phyloP scores from a whole-genome alignment of 1,140 invertebrate species.

The Camponotus vicinus region DNA sequence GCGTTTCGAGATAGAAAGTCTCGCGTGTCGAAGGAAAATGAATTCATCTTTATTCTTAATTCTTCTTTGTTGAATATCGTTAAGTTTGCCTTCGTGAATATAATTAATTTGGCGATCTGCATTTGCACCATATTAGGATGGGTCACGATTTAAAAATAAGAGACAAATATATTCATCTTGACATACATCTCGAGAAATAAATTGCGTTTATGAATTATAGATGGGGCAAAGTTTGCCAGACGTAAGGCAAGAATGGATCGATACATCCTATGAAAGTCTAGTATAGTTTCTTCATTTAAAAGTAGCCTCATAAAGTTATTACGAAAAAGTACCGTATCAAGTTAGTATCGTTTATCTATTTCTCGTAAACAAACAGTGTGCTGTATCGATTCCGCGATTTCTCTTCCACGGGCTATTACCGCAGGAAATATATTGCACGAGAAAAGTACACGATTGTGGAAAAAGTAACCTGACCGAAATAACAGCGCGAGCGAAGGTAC shows the following conservation, averaged over 20 bases:
- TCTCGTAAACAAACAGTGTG: background rate
- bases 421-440: background rate
- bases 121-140: background rate
- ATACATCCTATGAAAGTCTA: background rate
- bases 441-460: background rate
- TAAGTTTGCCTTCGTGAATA: too few species aligned
- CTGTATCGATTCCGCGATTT: constrained; percentile 10
- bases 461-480: constrained; percentile 12
- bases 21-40: constrained; percentile 28
- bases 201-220: constrained; percentile 12
- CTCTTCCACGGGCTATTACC: background rate
- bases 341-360: constrained; percentile 25
- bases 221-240: background rate
- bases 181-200: background rate
- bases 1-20: constrained; percentile 1
- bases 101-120: background rate
- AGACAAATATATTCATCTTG: background rate
- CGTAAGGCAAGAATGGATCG: background rate
- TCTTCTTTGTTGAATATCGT: too few species aligned
- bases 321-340: background rate
- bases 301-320: background rate
- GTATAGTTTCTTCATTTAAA: background rate
- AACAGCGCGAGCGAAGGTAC: background rate
- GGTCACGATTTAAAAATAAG: background rate
- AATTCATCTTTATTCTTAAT: background rate